A percentile compares a stretch with the other conserved stretches of the same genome.
Conservation (phyloP, 92 coral and sea anemone genomes). For the Parazoanthus swiftii region DNA sequence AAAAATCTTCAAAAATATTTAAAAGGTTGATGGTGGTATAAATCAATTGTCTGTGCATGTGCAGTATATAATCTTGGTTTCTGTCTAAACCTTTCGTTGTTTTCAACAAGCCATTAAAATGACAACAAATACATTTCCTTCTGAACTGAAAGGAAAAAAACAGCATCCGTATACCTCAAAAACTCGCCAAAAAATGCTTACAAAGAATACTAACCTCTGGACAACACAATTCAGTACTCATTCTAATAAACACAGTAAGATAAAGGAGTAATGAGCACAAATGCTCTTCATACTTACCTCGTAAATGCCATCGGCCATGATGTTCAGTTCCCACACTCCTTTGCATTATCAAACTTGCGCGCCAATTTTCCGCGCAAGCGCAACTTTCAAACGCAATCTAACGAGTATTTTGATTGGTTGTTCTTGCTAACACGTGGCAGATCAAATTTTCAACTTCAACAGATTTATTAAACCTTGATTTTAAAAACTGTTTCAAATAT, state of each 20-base stretch:
- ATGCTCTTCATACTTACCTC: conserved; percentile 66
- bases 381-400: conserved; percentile 37
- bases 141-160: background rate
- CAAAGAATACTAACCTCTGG: conserved; percentile 5
- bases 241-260: conserved; percentile 15
- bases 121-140: conserved; percentile 15
- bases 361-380: conserved; percentile 93
- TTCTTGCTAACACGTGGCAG: background rate
- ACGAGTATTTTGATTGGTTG: conserved; percentile 46
- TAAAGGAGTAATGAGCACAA: background rate
- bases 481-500: no score
- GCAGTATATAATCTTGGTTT: background rate
- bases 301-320: conserved; percentile 97
- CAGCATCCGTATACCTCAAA: background rate
- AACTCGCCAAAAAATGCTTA: background rate
- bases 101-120: background rate
- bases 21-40: background rate
- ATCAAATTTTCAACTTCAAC: background rate
- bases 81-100: background rate
- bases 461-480: no score
- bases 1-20: background rate
- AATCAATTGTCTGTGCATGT: background rate
- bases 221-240: conserved; percentile 18
- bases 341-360: conserved; percentile 93
- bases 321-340: conserved; percentile 75